phyloP scores from a whole-genome alignment of 1,140 invertebrate genomes.

The Drosophila sp. region DNA sequence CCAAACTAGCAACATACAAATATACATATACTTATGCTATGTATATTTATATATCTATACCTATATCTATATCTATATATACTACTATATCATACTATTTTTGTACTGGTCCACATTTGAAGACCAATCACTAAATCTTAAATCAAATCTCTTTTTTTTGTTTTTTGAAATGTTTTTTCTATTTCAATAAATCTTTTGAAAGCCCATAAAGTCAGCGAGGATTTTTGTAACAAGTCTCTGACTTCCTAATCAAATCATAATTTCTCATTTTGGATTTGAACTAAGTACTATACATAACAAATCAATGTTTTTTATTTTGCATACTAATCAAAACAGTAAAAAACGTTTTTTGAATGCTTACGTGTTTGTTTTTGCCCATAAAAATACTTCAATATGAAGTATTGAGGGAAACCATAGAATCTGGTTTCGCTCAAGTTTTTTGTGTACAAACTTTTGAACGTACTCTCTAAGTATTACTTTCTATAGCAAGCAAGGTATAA shows the following conservation, averaged over 20 bases:
- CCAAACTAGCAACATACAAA: constrained; percentile 62
- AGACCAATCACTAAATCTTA: constrained; percentile 58
- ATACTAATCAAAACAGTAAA: constrained; percentile 51
- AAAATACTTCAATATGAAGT: constrained; percentile 27
- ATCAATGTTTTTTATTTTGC: constrained; percentile 71
- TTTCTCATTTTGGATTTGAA: constrained; percentile 15
- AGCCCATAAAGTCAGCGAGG: constrained; percentile 66
- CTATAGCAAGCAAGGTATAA: constrained; percentile 71
- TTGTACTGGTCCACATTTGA: constrained; percentile 43
- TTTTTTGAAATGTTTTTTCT: constrained; percentile 78
- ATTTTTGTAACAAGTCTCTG: constrained; percentile 53
- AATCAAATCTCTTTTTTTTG: constrained; percentile 71
- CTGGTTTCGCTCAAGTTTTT: constrained; percentile 52
- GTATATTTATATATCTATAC: constrained; percentile 26
- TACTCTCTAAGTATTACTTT: constrained; percentile 65
- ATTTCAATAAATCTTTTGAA: constrained; percentile 58
- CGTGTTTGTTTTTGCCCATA: constrained; percentile 74
- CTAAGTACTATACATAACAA: constrained; percentile 48
- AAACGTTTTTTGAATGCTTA: constrained; percentile 80
- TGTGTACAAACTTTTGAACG: constrained; percentile 62
- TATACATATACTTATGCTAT: constrained; percentile 38
- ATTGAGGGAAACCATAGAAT: constrained; percentile 28
- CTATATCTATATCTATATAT: constrained; percentile 30
- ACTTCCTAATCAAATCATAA: constrained; percentile 22
- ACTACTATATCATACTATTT: constrained; percentile 44